These are phyloP conservation scores for Eurystomus glaucurus DNA, from an alignment of 2,797 vertebrate species.

Conservation along the genomic window DNA sequence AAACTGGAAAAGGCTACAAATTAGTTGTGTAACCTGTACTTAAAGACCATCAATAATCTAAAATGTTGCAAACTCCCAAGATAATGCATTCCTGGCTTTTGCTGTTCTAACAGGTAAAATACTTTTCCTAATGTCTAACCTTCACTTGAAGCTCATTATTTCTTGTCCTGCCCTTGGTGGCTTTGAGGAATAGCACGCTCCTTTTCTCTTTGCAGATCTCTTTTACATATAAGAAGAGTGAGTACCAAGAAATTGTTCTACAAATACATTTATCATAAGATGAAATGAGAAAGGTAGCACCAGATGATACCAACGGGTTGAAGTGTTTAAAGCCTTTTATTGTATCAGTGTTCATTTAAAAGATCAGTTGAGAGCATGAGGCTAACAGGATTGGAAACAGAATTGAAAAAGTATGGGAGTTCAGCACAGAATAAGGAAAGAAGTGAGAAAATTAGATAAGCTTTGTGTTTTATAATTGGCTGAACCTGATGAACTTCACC, in stretches of 20 bases:
- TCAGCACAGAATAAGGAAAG: conserved; percentile 32
- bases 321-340: conserved; percentile 67
- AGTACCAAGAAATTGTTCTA: conserved; percentile 51
- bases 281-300: conserved; percentile 50
- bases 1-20: not conserved
- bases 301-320: conserved; percentile 24
- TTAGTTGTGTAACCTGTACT: not conserved
- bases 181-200: conserved; percentile 23
- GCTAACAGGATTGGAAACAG: conserved; percentile 29
- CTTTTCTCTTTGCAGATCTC: conserved; percentile 42
- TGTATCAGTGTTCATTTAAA: conserved; percentile 43
- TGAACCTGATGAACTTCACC: conserved; percentile 67
- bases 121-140: not conserved
- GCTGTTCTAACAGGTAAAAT: conserved; percentile 13
- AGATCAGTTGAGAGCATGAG: conserved; percentile 52
- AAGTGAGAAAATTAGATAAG: conserved; percentile 57
- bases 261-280: conserved; percentile 56
- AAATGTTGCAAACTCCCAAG: not conserved
- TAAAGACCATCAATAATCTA: not conserved
- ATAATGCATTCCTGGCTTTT: not conserved
- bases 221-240: conserved; percentile 57
- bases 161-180: conserved; percentile 24
- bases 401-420: conserved; percentile 32
- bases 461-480: conserved; percentile 54
- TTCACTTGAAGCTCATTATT: conserved; percentile 50